phyloP scores from a whole-genome alignment of 1,140 invertebrate species.

The Drosophila paulistorum region DNA sequence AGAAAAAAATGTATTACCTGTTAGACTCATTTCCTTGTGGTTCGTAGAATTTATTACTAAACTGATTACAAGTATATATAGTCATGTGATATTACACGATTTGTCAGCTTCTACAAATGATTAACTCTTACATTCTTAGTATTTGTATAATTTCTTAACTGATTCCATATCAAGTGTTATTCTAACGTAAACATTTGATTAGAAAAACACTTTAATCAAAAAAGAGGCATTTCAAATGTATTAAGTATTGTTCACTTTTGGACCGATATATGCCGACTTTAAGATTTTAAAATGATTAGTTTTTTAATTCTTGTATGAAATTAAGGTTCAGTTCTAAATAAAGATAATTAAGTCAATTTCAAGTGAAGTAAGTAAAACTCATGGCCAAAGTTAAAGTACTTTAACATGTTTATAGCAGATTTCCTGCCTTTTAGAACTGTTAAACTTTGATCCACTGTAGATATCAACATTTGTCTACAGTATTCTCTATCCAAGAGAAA shows the following conservation, averaged over 20 bases:
- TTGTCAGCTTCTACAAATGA: neutral
- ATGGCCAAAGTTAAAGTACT: no score
- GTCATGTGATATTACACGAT: constrained; percentile 11
- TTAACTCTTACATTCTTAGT: neutral
- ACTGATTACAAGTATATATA: neutral
- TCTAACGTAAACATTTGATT: neutral
- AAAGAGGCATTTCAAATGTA: neutral
- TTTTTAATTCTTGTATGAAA: no score
- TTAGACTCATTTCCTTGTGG: neutral
- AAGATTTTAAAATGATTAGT: no score
- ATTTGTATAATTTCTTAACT: neutral
- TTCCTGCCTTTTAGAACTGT: neutral
- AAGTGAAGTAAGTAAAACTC: no score
- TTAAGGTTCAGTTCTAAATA: no score
- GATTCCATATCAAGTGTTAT: neutral
- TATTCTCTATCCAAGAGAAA: neutral
- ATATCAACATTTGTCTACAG: neutral
- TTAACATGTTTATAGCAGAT: no score
- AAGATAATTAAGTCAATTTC: no score
- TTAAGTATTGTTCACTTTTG: neutral
- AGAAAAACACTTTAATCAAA: neutral
- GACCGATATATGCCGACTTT: no score
- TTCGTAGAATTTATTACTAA: neutral
- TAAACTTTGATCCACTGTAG: neutral
- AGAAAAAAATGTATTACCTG: no score